Evolutionary conservation across 2,113 vertebrate genomes (phyloP), one percentile per base, ranked within the genome.

Genomic region (Geothlypis trichas): DNA sequence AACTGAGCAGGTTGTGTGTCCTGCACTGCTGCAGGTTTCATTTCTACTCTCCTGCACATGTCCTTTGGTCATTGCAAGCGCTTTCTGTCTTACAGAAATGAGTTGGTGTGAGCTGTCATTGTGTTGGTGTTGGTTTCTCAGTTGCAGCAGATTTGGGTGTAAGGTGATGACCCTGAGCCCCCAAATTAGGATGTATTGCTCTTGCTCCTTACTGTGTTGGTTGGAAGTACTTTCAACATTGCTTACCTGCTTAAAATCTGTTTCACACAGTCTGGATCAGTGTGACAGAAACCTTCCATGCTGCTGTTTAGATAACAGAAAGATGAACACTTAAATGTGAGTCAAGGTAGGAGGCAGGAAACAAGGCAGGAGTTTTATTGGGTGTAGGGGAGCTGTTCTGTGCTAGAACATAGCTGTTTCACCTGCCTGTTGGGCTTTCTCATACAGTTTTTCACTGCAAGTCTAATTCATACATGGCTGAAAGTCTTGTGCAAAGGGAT

Each of bases 11-110:
- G 13, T 15, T 47, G 13, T 28, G 11, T 3, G 0, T 51, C 42
- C 74, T 76, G 28, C 33, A 67, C 12, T 31, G 8, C 19, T 76
- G 37, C 20, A 35, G 23, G 39, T 67, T 61, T 81, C 21, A 7
- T 26, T 71, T 67, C 30, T 52, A 2, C 13, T 22, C 11, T 33
- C 4, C 42, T 86, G 67, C 31, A 33, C 0, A 0, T 0, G 1
- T 37, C 5, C 17, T 68, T 16, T 49, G 51, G 41, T 49, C 15
- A 3, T 1, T 7, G 10, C 7, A 41, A 71, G 42, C 24, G 11
- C 13, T 58, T 75, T 62, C 31, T 74, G 23, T 42, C 26, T 51
- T 49, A 9, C 28, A 31, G 9, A 20, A 33, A 11, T 57, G 26
- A 37, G 17, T 27, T 59, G 24, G 52, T 71, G 13, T 1, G 5